Conservation (phyloP, 2,113 vertebrate species). For the Ictidomys tridecemlineatus region DNA sequence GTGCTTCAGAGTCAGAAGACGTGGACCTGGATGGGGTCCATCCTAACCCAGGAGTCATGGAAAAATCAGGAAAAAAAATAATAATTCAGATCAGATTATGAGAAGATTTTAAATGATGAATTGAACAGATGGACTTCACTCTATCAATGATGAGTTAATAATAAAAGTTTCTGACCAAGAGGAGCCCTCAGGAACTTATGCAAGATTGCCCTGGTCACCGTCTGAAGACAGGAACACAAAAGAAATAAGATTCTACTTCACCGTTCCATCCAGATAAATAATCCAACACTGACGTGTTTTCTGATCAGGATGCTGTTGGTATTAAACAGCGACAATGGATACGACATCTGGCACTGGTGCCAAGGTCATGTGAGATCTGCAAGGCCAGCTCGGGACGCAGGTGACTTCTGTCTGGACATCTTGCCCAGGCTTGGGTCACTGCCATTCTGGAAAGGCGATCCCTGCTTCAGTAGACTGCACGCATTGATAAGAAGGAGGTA, state of each 20-base stretch:
- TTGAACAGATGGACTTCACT: background rate
- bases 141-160: background rate
- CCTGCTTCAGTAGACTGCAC: background rate
- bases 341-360: background rate
- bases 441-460: background rate
- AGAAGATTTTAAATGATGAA: background rate
- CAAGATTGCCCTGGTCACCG: background rate
- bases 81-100: background rate
- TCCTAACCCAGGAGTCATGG: background rate
- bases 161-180: background rate
- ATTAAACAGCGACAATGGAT: background rate
- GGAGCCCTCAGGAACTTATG: background rate
- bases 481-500: background rate
- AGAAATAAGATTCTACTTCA: background rate
- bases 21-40: background rate
- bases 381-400: background rate
- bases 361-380: background rate
- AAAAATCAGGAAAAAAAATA: background rate
- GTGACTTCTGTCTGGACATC: background rate
- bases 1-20: background rate
- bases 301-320: background rate
- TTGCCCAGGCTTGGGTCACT: background rate
- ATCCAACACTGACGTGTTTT: background rate
- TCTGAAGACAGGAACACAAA: background rate
- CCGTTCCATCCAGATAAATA: background rate